phyloP scores from a whole-genome alignment of 2,888 invertebrate species.

The Chydorus sphaericus region DNA sequence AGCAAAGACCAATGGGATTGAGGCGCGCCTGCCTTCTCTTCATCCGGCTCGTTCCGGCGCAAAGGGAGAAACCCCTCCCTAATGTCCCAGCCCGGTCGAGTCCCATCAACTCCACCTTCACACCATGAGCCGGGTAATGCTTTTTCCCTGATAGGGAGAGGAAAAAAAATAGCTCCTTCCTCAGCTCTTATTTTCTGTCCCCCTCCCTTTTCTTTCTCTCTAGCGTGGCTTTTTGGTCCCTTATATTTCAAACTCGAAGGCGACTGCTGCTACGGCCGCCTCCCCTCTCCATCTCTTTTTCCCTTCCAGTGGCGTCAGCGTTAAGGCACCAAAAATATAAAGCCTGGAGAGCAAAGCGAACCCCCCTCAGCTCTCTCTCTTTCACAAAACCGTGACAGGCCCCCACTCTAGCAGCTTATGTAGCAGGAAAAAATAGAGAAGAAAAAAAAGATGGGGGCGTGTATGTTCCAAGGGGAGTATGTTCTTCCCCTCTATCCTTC shows the following conservation, averaged over 20 bases:
- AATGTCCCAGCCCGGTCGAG: too few species aligned
- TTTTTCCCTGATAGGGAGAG: not conserved
- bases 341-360: too few species aligned
- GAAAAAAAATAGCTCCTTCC: not conserved
- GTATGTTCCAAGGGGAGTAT: not conserved
- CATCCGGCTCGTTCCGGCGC: not conserved
- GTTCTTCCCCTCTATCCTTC: too few species aligned
- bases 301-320: not conserved
- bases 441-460: conserved; percentile 4
- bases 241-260: conserved; percentile 2
- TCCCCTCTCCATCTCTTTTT: too few species aligned
- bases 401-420: conserved; percentile 6
- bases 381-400: conserved; percentile 6
- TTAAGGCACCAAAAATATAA: conserved; percentile 1
- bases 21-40: not conserved
- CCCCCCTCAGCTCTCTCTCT: too few species aligned
- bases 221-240: not conserved
- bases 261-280: too few species aligned
- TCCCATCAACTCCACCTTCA: conserved; percentile 3
- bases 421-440: not conserved
- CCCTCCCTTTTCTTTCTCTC: not conserved
- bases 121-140: not conserved
- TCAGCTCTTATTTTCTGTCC: not conserved
- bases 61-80: not conserved
- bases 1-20: not conserved